phyloP scores from a whole-genome alignment of 2,888 invertebrate species.

The Leucozona laternaria region DNA sequence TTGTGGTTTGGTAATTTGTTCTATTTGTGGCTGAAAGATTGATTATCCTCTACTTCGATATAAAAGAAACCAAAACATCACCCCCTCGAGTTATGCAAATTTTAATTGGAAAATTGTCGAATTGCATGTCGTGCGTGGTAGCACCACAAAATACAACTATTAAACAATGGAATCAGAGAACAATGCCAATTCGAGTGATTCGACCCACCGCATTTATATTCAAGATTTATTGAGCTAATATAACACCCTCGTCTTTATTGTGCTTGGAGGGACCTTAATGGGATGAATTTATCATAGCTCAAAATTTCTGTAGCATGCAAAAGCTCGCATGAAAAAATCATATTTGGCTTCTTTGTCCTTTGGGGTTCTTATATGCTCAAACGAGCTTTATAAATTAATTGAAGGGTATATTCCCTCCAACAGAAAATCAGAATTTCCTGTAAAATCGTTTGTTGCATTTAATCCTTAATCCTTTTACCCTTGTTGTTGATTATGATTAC shows the following conservation, averaged over 20 bases:
- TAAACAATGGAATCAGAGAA: slow-evolving; percentile 44
- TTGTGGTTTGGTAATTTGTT: slow-evolving; percentile 58
- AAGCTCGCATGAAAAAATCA: slow-evolving; percentile 22
- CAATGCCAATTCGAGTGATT: slow-evolving; percentile 36
- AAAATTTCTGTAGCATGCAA: neutral
- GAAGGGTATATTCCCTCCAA: neutral
- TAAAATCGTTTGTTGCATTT: slow-evolving; percentile 31
- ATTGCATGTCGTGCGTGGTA: slow-evolving; percentile 30
- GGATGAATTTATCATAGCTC: slow-evolving; percentile 20
- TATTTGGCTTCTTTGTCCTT: neutral
- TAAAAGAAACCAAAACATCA: slow-evolving; percentile 14
- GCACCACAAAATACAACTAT: slow-evolving; percentile 25
- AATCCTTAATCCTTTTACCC: slow-evolving; percentile 22
- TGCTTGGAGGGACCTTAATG: neutral
- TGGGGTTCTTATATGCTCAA: neutral
- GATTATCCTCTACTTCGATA: slow-evolving; percentile 44
- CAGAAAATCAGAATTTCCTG: slow-evolving; percentile 20
- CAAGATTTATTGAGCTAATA: slow-evolving; percentile 29
- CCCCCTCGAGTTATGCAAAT: slow-evolving; percentile 32
- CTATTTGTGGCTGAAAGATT: slow-evolving; percentile 67
- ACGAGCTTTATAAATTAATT: slow-evolving; percentile 10
- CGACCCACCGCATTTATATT: slow-evolving; percentile 34
- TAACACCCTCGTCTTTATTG: neutral
- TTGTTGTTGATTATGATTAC: slow-evolving; percentile 35
- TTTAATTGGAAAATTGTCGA: slow-evolving; percentile 46